Percentiles rank a stretch among this genome's conserved stretches.
Evolutionary conservation across 2,888 invertebrate genomes (phyloP).

Genomic region (Oscheius sp.): DNA sequence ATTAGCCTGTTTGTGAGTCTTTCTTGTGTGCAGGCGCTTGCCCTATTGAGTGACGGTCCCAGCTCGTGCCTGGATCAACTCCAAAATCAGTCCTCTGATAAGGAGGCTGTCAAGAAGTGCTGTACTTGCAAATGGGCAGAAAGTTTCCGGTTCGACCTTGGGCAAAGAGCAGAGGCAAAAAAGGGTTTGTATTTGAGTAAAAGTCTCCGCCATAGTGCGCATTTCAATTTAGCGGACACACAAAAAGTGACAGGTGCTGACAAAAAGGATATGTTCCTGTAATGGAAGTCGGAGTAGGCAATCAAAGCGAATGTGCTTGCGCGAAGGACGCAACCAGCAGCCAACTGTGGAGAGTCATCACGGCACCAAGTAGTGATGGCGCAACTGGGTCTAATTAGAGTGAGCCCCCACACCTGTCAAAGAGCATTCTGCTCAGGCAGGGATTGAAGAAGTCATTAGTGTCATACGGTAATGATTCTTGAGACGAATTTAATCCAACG

Average conservation of each 20-base stretch:
- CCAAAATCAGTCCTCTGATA: slow-evolving; percentile 19
- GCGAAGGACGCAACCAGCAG: slow-evolving; percentile 17
- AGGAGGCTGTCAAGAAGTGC: slow-evolving; percentile 19
- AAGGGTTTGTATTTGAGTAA: slow-evolving; percentile 11
- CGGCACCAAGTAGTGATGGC: slow-evolving; percentile 25
- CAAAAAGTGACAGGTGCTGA: slow-evolving; percentile 37
- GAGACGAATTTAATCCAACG: slow-evolving; percentile 36
- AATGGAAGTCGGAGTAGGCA: slow-evolving; percentile 35
- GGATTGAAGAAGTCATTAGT: slow-evolving; percentile 15
- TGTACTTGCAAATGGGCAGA: neutral
- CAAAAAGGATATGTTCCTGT: slow-evolving; percentile 35
- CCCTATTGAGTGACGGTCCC: slow-evolving; percentile 28
- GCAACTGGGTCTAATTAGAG: slow-evolving; percentile 25
- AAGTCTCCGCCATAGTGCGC: slow-evolving; percentile 25
- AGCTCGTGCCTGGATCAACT: slow-evolving; percentile 29
- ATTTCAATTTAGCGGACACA: slow-evolving; percentile 33
- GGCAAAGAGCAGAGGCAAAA: neutral
- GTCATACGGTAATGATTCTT: slow-evolving; percentile 28
- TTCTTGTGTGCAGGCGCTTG: neutral
- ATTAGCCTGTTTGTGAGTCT: slow-evolving; percentile 23
- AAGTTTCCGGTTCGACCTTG: neutral
- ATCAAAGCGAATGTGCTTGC: slow-evolving; percentile 33
- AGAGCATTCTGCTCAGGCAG: slow-evolving; percentile 14
- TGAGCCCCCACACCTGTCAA: slow-evolving; percentile 22
- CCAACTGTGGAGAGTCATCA: slow-evolving; percentile 1